A percentile compares a stretch with the other conserved stretches of the same genome.
Conservation (phyloP, 2,113 vertebrate genomes). For the Chloroceryle aenea region DNA sequence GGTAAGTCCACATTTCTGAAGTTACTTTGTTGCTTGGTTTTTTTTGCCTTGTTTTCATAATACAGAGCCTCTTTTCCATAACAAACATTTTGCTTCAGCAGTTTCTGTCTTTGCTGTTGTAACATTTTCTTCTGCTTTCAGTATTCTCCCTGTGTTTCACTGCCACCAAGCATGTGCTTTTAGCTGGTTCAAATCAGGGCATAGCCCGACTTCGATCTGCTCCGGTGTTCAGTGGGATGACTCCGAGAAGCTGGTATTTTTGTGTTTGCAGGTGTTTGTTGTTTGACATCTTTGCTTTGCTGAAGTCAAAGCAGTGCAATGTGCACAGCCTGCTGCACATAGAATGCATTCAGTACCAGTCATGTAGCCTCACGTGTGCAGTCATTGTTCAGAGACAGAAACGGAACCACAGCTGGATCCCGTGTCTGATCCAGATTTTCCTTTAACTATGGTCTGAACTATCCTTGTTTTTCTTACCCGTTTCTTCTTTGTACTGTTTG, state of each 20-base stretch:
- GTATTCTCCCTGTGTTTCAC: background rate
- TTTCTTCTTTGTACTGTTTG: background rate
- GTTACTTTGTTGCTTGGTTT: constrained; percentile 1
- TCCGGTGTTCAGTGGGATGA: background rate
- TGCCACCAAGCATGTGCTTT: background rate
- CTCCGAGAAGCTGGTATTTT: background rate
- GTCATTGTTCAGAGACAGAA: background rate
- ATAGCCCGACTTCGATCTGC: background rate
- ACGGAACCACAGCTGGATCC: background rate
- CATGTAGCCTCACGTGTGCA: background rate
- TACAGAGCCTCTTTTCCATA: background rate
- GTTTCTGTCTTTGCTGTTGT: background rate
- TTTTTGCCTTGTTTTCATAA: background rate
- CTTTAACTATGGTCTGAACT: background rate
- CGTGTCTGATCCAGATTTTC: background rate
- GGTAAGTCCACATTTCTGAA: constrained; percentile 65
- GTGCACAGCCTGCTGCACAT: background rate
- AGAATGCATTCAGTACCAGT: background rate
- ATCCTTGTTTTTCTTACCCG: background rate
- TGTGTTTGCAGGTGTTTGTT: background rate
- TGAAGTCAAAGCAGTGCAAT: background rate
- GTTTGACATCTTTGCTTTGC: background rate
- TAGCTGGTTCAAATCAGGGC: constrained; percentile 7
- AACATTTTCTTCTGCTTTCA: background rate
- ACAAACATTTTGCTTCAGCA: background rate